Conservation (phyloP, 2,113 vertebrate species). For the Sylvietta virens region DNA sequence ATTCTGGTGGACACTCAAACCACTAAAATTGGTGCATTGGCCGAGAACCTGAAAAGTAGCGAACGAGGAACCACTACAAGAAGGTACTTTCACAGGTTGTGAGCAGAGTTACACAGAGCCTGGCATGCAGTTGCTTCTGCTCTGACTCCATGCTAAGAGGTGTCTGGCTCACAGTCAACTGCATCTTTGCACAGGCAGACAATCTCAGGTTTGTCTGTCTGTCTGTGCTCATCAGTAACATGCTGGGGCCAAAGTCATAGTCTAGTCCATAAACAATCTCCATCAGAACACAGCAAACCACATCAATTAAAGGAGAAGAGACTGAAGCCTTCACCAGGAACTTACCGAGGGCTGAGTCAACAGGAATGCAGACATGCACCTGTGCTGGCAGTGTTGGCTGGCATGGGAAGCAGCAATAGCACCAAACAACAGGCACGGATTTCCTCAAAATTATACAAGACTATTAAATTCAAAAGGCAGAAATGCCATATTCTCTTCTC, state of each 20-base stretch:
- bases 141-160: not conserved
- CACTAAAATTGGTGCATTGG: no score
- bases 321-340: not conserved
- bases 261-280: not conserved
- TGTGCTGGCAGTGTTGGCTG: not conserved
- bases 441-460: not conserved
- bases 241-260: not conserved
- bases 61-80: no score
- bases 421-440: not conserved
- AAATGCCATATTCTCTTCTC: not conserved
- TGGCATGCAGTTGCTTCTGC: not conserved
- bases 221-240: not conserved
- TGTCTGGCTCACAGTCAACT: not conserved
- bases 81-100: not conserved
- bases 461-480: not conserved
- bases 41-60: no score
- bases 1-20: no score
- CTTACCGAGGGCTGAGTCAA: not conserved
- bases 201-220: slow-evolving; percentile 12
- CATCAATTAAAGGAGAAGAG: not conserved
- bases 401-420: not conserved
- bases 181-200: not conserved
- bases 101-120: not conserved
- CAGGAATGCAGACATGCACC: not conserved
- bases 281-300: slow-evolving; percentile 14